phyloP scores from a whole-genome alignment of 2,888 invertebrate genomes.

The Reticulitermes lucifugus region DNA sequence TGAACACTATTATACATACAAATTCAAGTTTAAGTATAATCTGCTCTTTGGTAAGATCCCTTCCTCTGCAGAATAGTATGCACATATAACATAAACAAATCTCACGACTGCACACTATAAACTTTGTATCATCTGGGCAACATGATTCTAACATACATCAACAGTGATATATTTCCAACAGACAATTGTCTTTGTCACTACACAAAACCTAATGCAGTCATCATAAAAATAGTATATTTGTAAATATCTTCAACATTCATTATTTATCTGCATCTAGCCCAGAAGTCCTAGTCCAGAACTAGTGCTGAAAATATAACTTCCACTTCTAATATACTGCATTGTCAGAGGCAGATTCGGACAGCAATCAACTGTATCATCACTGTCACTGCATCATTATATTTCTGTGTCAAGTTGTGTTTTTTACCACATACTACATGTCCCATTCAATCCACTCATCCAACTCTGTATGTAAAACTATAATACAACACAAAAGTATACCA shows the following conservation, averaged over 20 bases:
- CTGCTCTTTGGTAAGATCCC: neutral
- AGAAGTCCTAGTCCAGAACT: conserved; percentile 15
- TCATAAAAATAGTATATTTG: conserved; percentile 40
- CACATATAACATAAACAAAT: neutral
- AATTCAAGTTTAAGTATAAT: neutral
- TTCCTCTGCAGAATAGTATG: neutral
- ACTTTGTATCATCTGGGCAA: neutral
- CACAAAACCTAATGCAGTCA: conserved; percentile 30
- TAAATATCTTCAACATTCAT: conserved; percentile 33
- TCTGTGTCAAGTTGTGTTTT: too few species aligned
- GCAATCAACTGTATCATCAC: neutral
- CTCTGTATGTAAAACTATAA: too few species aligned
- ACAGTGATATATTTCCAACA: conserved; percentile 6
- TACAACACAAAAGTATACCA: too few species aligned
- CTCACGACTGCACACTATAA: neutral
- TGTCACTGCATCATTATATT: neutral
- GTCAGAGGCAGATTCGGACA: neutral
- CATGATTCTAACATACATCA: neutral
- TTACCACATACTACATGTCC: too few species aligned
- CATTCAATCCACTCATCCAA: too few species aligned
- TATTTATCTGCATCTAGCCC: conserved; percentile 14
- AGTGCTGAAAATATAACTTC: conserved; percentile 30
- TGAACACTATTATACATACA: conserved; percentile 16
- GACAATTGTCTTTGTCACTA: neutral
- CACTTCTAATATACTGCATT: neutral